phyloP scores from a whole-genome alignment of 2,888 invertebrate species.

The Athalia circularis region DNA sequence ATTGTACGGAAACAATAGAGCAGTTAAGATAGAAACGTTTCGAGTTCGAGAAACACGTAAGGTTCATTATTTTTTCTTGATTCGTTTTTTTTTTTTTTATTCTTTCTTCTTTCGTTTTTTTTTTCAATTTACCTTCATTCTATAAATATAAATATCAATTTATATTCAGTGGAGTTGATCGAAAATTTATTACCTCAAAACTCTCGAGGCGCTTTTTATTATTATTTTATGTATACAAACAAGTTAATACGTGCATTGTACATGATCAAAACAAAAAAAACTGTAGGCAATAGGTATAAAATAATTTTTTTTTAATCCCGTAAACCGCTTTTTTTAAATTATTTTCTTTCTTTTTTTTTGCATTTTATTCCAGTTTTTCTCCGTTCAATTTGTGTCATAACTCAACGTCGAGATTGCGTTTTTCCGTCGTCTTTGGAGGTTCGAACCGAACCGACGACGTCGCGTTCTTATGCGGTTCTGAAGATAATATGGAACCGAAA shows the following conservation, averaged over 20 bases:
- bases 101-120: neutral
- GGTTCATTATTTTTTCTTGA: too few species aligned
- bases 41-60: neutral
- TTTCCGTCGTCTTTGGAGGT: neutral
- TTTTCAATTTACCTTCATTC: neutral
- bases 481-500: too few species aligned
- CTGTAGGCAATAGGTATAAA: too few species aligned
- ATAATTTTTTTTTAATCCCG: neutral
- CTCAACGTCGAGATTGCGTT: constrained; percentile 13
- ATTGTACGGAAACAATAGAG: neutral
- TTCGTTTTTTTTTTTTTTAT: too few species aligned
- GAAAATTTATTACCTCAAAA: neutral
- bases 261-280: neutral
- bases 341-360: too few species aligned
- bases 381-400: neutral
- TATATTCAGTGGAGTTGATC: neutral
- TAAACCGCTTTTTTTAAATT: too few species aligned
- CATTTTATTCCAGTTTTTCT: neutral
- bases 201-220: neutral
- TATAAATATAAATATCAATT: neutral
- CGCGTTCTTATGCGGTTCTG: neutral
- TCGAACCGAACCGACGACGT: neutral
- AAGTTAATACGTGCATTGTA: neutral
- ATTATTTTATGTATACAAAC: neutral
- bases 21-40: neutral